A percentile compares a stretch with the other conserved stretches of the same genome.
These are phyloP conservation scores for Tribolium madens DNA, from an alignment of 1,140 invertebrate species.

Conservation along the genomic window DNA sequence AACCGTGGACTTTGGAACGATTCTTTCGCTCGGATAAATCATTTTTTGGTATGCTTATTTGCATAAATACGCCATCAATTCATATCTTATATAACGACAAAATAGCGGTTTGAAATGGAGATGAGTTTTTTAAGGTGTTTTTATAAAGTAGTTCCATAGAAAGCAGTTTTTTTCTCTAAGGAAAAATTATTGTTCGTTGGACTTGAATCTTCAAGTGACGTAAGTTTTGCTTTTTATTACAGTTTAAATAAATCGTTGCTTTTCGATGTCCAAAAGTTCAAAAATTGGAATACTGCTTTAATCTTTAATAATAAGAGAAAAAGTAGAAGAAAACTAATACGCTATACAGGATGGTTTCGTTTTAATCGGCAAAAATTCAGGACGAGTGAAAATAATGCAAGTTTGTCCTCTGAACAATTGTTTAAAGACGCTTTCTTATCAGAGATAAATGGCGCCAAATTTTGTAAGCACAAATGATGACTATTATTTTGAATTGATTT, in stretches of 20 bases:
- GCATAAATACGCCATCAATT: slow-evolving; percentile 6
- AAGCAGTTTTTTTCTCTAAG: background rate
- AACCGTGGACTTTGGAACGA: background rate
- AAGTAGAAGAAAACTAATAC: too few species aligned
- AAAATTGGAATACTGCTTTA: background rate
- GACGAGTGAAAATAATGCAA: too few species aligned
- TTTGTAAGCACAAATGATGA: too few species aligned
- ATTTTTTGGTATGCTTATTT: background rate
- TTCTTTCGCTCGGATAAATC: slow-evolving; percentile 8
- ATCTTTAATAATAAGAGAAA: too few species aligned
- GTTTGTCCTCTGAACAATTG: too few species aligned
- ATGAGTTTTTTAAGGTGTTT: background rate
- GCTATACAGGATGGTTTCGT: too few species aligned
- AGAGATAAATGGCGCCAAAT: too few species aligned
- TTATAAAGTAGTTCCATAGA: background rate
- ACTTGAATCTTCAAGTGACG: background rate
- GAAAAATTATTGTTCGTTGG: background rate
- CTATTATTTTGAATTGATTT: too few species aligned
- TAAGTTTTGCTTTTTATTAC: background rate
- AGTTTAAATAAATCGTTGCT: background rate
- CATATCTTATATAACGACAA: background rate
- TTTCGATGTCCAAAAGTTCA: background rate
- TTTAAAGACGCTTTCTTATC: too few species aligned
- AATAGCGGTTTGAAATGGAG: slow-evolving; percentile 12
- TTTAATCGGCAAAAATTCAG: too few species aligned